A percentile compares a stretch with the other conserved stretches of the same genome.
Evolutionary conservation across 1,140 invertebrate species (phyloP).

Genomic region (Drosophila nigromelanica): DNA sequence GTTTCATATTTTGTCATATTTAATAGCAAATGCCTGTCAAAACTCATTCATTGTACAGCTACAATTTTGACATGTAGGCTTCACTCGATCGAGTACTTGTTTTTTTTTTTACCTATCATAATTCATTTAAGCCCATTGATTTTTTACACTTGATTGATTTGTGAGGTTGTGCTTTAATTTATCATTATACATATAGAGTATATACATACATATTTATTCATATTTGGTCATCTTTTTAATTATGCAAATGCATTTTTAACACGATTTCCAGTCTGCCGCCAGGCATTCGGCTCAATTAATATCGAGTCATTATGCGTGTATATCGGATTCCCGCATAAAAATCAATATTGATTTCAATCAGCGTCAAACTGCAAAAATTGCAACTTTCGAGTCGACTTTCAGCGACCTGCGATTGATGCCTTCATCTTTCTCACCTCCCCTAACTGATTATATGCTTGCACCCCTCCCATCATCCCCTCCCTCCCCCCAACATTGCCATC

Average conservation of each 20-base stretch:
- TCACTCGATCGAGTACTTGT: not conserved
- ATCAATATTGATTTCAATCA: constrained; percentile 73
- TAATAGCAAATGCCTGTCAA: constrained; percentile 34
- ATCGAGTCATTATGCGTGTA: constrained; percentile 44
- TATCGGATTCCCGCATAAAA: constrained; percentile 30
- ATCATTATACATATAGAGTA: not conserved
- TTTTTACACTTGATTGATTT: constrained; percentile 33
- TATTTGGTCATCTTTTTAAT: constrained; percentile 24
- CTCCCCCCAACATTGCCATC: constrained; percentile 17
- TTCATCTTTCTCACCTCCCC: not conserved
- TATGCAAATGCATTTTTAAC: constrained; percentile 43
- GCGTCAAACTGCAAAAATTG: constrained; percentile 62
- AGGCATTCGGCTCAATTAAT: constrained; percentile 56
- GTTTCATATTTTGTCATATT: constrained; percentile 40
- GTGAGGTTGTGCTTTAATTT: constrained; percentile 15
- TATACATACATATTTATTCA: not conserved
- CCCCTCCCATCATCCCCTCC: not conserved
- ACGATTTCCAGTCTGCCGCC: constrained; percentile 39
- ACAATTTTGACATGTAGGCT: constrained; percentile 26
- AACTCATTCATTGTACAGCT: constrained; percentile 8
- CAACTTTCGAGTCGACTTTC: constrained; percentile 47
- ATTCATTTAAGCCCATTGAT: constrained; percentile 3
- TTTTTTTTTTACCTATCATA: not conserved
- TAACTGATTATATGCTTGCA: constrained; percentile 4
- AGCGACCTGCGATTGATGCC: constrained; percentile 22